Evolutionary conservation across 1,140 invertebrate species (phyloP), one percentile per base, ranked within the genome.

Genomic region (Oryctes rhinoceros): DNA sequence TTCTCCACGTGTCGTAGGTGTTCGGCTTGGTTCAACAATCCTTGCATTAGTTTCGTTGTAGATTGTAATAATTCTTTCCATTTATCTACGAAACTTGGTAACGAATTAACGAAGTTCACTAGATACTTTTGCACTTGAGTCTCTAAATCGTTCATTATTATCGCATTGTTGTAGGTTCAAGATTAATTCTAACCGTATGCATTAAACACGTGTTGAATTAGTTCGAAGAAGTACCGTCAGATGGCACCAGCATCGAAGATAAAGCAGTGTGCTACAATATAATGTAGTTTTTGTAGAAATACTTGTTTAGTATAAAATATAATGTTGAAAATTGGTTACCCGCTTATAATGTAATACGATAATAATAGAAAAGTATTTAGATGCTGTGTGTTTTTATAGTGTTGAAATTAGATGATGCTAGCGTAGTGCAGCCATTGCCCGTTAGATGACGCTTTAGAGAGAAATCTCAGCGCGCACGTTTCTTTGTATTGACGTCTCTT

Each of bases 21-120:
- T 79, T 85, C 84, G 18, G 80, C 47, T 78, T 81, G 83, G 71
- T 86, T 86, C n/a, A 39, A 11, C 20, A 86, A 76, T 39, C 78
- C 80, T 77, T 80, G 79, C 15, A 81, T 7, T 13, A 82, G 80
- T 76, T 82, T 81, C 71, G 35, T 67, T 80, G 80, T 53, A 47
- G 82, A 81, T 67, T 81, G 44, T 78, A 85, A 74, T 78, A 74
- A 53, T n/a, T 11, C 78, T 74, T 65, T 71, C 84, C 84, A 86
- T 78, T 44, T 83, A 59, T 84, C 78, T 9, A 83, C 79, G 78
- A 84, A 82, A 59, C 1, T 10, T 15, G 44, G 49, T 53, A 80
- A 18, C 71, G 37, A 59, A 20, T 65, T 78, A 9, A 53, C 77
- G 35, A 80, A 78, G n/a, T 15, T 67, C 15, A 78, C 30, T 10